Percentiles rank a stretch among this genome's conserved stretches.
phyloP scores from a whole-genome alignment of 2,797 vertebrate species.

The Pteronotus mesoamericanus region DNA sequence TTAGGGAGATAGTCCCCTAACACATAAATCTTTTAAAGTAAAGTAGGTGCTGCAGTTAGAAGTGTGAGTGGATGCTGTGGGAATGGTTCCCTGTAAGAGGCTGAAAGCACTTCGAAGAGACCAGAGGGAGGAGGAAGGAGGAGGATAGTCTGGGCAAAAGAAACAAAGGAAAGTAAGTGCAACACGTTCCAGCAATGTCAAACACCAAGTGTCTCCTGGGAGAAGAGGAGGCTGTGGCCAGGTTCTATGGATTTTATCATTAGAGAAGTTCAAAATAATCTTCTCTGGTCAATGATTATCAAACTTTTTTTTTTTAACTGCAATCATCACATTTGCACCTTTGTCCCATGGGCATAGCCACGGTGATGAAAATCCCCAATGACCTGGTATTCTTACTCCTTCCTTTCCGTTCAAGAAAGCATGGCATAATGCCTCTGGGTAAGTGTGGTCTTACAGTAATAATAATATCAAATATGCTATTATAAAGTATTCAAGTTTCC shows the following conservation, averaged over 20 bases:
- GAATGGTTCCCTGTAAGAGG: neutral
- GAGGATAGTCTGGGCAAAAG: neutral
- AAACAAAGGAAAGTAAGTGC: neutral
- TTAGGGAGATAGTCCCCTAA: neutral
- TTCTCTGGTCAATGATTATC: neutral
- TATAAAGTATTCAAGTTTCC: neutral
- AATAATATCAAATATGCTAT: neutral
- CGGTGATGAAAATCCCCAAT: neutral
- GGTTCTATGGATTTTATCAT: neutral
- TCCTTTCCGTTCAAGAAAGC: neutral
- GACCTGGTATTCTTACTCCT: neutral
- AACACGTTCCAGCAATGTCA: neutral
- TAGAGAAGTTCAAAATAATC: neutral
- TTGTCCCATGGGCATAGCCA: neutral
- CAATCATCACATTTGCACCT: neutral
- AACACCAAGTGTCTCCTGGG: neutral
- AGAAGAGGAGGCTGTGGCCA: neutral
- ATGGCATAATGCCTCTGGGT: neutral
- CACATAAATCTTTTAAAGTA: neutral
- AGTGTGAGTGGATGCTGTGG: neutral
- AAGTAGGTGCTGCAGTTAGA: neutral
- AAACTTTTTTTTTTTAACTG: neutral
- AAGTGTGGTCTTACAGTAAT: neutral
- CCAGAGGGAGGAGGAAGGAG: neutral
- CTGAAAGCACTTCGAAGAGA: neutral